phyloP scores from a whole-genome alignment of 2,797 vertebrate species.

The Kryptolebias ocellatus region DNA sequence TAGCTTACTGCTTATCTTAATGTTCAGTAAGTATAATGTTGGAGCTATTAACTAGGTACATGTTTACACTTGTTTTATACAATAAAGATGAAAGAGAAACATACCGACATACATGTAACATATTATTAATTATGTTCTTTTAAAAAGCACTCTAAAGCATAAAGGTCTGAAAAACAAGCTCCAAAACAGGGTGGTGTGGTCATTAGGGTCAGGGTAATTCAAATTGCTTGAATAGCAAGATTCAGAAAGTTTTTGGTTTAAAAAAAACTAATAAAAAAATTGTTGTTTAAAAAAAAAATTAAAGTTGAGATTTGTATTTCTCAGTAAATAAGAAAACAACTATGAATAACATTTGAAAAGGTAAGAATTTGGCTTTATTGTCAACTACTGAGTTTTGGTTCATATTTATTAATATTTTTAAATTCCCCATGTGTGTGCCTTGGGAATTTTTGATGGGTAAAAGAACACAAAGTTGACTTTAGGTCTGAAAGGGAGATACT shows the following conservation, averaged over 20 bases:
- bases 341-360: too few relatives aligned
- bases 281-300: not conserved
- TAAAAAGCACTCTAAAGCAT: not conserved
- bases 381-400: not conserved
- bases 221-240: not conserved
- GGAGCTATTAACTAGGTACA: conserved; percentile 3
- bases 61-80: conserved; percentile 10
- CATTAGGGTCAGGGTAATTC: too few relatives aligned
- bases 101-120: conserved; percentile 17
- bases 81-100: conserved; percentile 1
- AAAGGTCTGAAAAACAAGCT: not conserved
- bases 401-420: not conserved
- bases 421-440: not conserved
- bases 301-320: not conserved
- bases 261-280: not conserved
- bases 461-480: not conserved
- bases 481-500: too few relatives aligned
- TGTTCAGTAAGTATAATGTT: too few relatives aligned
- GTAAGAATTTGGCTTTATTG: not conserved
- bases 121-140: not conserved
- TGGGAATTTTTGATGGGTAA: not conserved
- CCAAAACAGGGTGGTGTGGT: too few relatives aligned
- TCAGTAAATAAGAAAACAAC: not conserved
- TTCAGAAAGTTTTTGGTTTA: too few relatives aligned
- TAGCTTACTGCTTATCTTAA: too few relatives aligned